Conservation (phyloP, 1,140 invertebrate species). For the Conopomorpha cramerella region DNA sequence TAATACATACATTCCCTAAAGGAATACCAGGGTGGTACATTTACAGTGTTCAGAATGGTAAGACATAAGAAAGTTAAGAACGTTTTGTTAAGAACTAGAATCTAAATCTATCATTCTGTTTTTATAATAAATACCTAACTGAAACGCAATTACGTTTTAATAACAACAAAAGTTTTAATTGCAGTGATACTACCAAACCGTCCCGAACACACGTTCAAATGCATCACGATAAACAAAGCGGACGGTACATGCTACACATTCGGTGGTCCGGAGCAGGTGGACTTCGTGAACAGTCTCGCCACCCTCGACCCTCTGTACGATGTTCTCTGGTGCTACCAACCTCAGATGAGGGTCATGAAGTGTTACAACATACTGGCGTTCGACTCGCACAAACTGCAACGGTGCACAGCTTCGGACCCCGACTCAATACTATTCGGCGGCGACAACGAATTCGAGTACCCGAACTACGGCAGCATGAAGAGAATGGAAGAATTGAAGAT, state of each 20-base stretch:
- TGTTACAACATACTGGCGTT: conserved; percentile 81
- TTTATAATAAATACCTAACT: too few species aligned
- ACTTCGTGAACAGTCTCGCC: conserved; percentile 74
- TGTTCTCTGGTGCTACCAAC: conserved; percentile 83
- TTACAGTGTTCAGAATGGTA: too few species aligned
- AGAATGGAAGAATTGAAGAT: conserved; percentile 43
- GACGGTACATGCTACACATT: conserved; percentile 85
- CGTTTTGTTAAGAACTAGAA: too few species aligned
- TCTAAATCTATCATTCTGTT: too few species aligned
- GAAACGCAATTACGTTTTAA: too few species aligned
- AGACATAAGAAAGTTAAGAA: too few species aligned
- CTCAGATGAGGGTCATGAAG: conserved; percentile 70
- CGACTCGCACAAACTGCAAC: conserved; percentile 33
- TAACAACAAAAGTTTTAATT: conserved; percentile 32
- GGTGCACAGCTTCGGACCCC: conserved; percentile 31
- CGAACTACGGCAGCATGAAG: conserved; percentile 38
- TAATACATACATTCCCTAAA: too few species aligned
- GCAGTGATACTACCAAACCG: conserved; percentile 72
- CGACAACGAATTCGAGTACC: conserved; percentile 31
- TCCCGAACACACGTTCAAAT: conserved; percentile 75
- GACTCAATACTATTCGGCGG: conserved; percentile 13
- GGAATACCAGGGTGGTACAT: too few species aligned
- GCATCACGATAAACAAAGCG: conserved; percentile 80
- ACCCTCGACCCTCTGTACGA: conserved; percentile 89
- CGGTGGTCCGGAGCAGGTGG: conserved; percentile 75